Conservation (phyloP, 2,797 vertebrate species). For the Jordanella pulchra region DNA sequence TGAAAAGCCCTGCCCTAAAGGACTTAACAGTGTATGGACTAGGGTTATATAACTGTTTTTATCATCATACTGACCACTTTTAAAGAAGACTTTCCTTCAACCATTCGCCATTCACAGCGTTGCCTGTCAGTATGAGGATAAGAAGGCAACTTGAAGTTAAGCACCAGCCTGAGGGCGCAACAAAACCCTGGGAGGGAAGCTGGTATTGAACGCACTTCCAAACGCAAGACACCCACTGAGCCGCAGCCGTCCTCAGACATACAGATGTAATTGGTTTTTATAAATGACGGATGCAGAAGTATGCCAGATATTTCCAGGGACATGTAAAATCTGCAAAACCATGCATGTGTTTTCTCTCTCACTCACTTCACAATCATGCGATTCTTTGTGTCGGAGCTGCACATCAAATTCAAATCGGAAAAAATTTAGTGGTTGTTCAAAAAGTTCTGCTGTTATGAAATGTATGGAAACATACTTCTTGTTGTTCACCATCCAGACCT, state of each 20-base stretch:
- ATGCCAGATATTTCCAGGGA: neutral
- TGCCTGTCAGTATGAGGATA: neutral
- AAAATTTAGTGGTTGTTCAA: neutral
- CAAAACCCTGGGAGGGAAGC: neutral
- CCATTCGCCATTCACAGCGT: too few relatives aligned
- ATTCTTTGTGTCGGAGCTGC: neutral
- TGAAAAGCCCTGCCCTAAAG: neutral
- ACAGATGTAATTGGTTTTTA: neutral
- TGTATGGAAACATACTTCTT: constrained; percentile 10
- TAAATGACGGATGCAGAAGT: neutral
- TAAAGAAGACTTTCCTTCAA: too few relatives aligned
- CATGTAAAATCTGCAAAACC: neutral
- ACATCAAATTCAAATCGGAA: neutral
- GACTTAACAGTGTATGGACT: neutral
- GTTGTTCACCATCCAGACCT: constrained; percentile 4
- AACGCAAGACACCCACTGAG: neutral
- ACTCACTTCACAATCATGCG: neutral
- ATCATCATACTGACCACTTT: too few relatives aligned
- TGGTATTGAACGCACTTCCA: neutral
- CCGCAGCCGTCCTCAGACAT: too few relatives aligned
- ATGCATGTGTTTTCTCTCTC: too few relatives aligned
- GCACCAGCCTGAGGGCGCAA: neutral
- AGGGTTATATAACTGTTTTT: too few relatives aligned
- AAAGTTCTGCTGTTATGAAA: neutral
- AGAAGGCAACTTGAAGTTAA: neutral